These are phyloP conservation scores for Ceryle rudis DNA, from an alignment of 2,797 vertebrate genomes.

Conservation along the genomic window DNA sequence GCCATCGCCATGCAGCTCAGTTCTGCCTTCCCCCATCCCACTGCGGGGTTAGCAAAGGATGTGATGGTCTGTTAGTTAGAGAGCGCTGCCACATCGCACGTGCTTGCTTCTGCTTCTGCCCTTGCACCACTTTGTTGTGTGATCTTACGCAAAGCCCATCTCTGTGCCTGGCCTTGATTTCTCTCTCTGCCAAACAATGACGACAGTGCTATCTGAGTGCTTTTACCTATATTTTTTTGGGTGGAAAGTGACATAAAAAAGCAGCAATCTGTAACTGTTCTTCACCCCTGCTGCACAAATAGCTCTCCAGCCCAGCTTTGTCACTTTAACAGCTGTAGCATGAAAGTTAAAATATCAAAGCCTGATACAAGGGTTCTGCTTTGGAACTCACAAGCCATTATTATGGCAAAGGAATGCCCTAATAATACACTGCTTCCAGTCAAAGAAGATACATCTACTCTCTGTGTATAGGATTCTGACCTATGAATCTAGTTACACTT, in stretches of 20 bases:
- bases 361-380: background rate
- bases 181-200: background rate
- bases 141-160: background rate
- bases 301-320: background rate
- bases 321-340: background rate
- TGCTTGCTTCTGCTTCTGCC: background rate
- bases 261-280: background rate
- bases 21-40: background rate
- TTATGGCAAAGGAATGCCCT: background rate
- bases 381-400: background rate
- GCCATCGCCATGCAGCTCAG: rapidly evolving
- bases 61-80: background rate
- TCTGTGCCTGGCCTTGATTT: background rate
- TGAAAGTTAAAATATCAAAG: constrained; percentile 28
- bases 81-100: background rate
- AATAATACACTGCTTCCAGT: background rate
- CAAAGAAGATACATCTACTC: background rate
- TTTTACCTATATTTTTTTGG: background rate
- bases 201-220: background rate
- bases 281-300: background rate
- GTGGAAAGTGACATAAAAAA: background rate
- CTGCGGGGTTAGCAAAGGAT: background rate
- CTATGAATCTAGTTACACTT: constrained; percentile 17
- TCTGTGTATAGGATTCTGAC: background rate
- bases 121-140: background rate